These are phyloP conservation scores for Probosciger aterrimus DNA, from an alignment of 2,113 vertebrate genomes.

Conservation along the genomic window DNA sequence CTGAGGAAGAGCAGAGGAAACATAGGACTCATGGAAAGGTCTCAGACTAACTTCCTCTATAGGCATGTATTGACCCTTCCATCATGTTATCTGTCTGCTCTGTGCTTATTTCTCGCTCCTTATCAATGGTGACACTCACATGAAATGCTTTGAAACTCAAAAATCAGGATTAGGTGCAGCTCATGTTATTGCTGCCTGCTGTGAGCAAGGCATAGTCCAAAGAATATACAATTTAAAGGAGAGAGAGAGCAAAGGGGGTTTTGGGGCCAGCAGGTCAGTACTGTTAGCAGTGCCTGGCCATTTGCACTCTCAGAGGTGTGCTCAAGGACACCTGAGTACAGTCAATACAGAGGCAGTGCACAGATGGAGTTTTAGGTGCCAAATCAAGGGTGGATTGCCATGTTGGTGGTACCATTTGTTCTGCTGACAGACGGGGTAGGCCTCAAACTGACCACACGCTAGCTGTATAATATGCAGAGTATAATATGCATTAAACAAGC, in stretches of 20 bases:
- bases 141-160: neutral
- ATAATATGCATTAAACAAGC: neutral
- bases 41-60: neutral
- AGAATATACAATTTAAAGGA: neutral
- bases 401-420: neutral
- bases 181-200: neutral
- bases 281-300: neutral
- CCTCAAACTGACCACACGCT: neutral
- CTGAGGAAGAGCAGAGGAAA: neutral
- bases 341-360: no score
- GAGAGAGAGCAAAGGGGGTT: neutral
- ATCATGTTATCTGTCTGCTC: neutral
- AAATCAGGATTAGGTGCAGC: neutral
- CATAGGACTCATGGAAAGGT: neutral
- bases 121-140: accelerated
- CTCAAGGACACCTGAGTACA: no score
- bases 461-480: neutral
- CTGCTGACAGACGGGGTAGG: neutral
- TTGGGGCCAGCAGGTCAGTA: neutral
- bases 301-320: no score
- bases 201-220: neutral
- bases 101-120: neutral
- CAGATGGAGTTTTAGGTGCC: no score
- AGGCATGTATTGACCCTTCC: neutral
- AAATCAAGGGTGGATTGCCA: no score